Evolutionary conservation across 2,113 vertebrate genomes (phyloP).

Genomic region (Cyanoderma ruficeps): DNA sequence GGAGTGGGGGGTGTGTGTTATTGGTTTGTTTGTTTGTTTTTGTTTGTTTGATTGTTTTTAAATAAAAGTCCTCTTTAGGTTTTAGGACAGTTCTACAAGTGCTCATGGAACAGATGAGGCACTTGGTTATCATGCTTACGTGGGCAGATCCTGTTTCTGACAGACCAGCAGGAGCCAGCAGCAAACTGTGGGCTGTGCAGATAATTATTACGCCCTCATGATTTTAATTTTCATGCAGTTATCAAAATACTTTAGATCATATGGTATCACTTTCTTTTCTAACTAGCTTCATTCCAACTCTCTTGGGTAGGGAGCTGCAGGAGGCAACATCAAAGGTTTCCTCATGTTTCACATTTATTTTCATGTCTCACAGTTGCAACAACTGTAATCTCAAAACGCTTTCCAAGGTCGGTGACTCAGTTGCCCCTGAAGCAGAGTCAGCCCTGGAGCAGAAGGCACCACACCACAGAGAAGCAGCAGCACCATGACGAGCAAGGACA

Average conservation of each 20-base stretch:
- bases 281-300: not conserved
- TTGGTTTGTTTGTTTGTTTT: not conserved
- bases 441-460: not conserved
- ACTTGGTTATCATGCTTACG: not conserved
- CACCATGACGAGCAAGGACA: not conserved
- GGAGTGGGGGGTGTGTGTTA: not conserved
- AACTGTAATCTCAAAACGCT: not conserved
- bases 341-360: slow-evolving; percentile 13
- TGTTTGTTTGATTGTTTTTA: not conserved
- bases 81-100: not conserved
- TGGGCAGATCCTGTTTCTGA: not conserved
- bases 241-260: slow-evolving; percentile 39
- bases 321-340: slow-evolving; percentile 41
- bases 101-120: not conserved
- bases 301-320: not conserved
- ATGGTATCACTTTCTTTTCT: not conserved
- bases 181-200: not conserved
- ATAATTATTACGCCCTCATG: not conserved
- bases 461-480: not conserved
- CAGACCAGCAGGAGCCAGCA: not conserved
- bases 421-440: not conserved
- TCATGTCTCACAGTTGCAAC: not conserved
- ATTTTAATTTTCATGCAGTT: not conserved
- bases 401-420: not conserved
- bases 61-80: not conserved